phyloP scores from a whole-genome alignment of 2,797 vertebrate species.

The Eulemur mongoz region DNA sequence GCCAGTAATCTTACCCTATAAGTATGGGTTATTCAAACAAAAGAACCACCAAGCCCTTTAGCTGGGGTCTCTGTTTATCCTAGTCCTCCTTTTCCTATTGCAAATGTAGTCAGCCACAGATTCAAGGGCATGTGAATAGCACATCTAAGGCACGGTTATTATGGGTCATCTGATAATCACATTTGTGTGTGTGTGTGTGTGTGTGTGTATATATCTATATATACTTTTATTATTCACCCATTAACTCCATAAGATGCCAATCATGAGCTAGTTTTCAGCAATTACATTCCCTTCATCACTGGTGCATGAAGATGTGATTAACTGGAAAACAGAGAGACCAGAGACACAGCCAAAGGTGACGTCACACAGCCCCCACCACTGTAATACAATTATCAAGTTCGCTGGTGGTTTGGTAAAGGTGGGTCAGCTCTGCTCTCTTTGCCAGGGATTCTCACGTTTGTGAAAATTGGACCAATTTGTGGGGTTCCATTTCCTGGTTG shows the following conservation, averaged over 20 bases:
- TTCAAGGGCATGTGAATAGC: not conserved
- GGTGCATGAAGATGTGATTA: constrained; percentile 82
- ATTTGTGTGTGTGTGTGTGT: not conserved
- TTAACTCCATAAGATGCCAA: constrained; percentile 88
- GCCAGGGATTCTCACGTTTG: constrained; percentile 51
- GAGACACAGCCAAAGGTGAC: constrained; percentile 57
- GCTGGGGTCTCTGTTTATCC: not conserved
- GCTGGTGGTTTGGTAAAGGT: constrained; percentile 54
- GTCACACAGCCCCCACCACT: constrained; percentile 51
- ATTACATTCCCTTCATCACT: constrained; percentile 86
- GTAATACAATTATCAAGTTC: constrained; percentile 56
- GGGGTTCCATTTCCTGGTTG: constrained; percentile 82
- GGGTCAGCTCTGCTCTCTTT: constrained; percentile 61
- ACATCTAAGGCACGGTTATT: not conserved
- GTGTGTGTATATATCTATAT: too few species aligned
- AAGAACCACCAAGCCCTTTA: constrained; percentile 69
- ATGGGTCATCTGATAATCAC: not conserved
- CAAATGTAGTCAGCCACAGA: not conserved
- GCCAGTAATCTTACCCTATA: not conserved
- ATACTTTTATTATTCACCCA: constrained; percentile 90
- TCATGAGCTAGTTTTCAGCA: constrained; percentile 86
- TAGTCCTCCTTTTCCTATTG: not conserved
- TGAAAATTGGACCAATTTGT: constrained; percentile 79
- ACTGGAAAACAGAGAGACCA: constrained; percentile 77
- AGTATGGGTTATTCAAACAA: not conserved